Conservation (phyloP, 1,140 invertebrate species). For the Cotesia chilonis region DNA sequence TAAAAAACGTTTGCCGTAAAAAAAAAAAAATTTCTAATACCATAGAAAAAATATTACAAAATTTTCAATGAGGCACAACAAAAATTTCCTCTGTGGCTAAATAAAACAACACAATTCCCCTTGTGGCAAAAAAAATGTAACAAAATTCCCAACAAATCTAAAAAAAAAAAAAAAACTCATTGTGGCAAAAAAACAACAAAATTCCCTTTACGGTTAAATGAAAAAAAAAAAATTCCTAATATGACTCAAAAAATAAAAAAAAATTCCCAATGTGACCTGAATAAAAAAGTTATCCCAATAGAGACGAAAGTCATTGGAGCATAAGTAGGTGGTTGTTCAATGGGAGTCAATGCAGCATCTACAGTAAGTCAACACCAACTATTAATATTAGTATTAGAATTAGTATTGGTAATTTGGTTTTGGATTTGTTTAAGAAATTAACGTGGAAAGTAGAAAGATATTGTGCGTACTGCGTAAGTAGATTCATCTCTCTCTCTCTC, state of each 20-base stretch:
- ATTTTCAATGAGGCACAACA: no score
- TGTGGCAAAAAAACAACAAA: no score
- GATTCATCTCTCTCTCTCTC: no score
- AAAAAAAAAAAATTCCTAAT: not conserved
- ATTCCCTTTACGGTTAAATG: no score
- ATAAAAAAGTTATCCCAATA: constrained; percentile 26
- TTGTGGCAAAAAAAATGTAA: not conserved
- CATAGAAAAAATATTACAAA: no score
- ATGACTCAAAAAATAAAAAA: not conserved
- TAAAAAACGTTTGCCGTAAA: no score
- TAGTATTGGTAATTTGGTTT: constrained; percentile 9
- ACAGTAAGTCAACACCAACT: constrained; percentile 5
- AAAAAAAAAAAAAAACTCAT: no score
- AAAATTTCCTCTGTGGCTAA: no score
- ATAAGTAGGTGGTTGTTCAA: constrained; percentile 33
- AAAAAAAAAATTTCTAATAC: no score
- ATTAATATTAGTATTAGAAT: not conserved
- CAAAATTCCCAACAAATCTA: not conserved
- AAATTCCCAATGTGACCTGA: constrained; percentile 33
- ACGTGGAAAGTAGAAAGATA: constrained; percentile 55
- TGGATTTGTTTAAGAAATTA: constrained; percentile 66
- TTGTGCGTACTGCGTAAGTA: no score
- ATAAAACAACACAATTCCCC: not conserved
- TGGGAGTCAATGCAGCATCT: not conserved
- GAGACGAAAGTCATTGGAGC: constrained; percentile 24